Evolutionary conservation across 2,797 vertebrate genomes (phyloP).

Genomic region (Arremon aurantiirostris): DNA sequence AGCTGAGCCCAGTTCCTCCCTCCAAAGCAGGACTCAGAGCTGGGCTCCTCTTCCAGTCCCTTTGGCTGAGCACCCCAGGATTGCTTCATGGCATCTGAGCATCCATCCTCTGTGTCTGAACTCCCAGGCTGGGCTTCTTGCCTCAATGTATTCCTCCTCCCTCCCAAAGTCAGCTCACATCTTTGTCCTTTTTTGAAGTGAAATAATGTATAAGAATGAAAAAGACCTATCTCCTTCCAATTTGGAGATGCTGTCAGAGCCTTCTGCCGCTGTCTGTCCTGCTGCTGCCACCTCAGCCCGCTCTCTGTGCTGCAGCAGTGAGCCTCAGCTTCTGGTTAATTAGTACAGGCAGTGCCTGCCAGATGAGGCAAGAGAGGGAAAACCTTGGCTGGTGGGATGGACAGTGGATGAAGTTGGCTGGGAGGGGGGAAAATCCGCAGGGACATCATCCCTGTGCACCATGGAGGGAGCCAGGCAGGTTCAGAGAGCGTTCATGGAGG

Average conservation of each 20-base stretch:
- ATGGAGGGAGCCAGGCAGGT: not conserved
- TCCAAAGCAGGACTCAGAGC: not conserved
- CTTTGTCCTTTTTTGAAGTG: not conserved
- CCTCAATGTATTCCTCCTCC: not conserved
- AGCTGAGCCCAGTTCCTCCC: accelerated
- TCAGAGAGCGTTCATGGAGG: not conserved
- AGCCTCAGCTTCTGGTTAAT: not conserved
- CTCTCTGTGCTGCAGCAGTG: not conserved
- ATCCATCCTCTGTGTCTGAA: not conserved
- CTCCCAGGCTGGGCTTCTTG: not conserved
- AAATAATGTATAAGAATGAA: not conserved
- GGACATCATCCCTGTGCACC: not conserved
- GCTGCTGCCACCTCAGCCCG: accelerated
- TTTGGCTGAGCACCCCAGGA: accelerated
- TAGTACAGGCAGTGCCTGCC: not conserved
- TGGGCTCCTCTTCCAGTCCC: not conserved
- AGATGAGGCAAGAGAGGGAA: not conserved
- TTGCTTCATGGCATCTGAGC: not conserved
- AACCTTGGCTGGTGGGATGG: accelerated
- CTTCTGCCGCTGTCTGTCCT: accelerated
- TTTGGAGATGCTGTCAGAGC: not conserved
- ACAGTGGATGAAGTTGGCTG: not conserved
- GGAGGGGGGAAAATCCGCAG: accelerated
- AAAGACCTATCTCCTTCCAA: not conserved
- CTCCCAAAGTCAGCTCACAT: not conserved